These are phyloP conservation scores for Aplocera efformata DNA, from an alignment of 2,888 invertebrate species.

Conservation along the genomic window DNA sequence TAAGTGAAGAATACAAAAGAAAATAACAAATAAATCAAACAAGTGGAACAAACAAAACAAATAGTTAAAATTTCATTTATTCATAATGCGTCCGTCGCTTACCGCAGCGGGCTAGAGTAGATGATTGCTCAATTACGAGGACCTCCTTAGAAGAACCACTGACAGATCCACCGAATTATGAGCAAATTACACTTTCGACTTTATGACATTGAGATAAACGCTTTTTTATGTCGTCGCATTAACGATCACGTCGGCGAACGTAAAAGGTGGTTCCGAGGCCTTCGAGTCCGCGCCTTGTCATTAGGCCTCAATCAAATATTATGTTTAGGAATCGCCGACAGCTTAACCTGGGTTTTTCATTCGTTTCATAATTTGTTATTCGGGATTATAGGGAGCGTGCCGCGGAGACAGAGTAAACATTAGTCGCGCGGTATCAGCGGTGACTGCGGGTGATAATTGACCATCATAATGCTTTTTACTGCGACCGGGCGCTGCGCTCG, in stretches of 20 bases:
- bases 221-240: constrained; percentile 53
- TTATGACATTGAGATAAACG: constrained; percentile 57
- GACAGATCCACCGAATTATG: constrained; percentile 37
- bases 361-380: constrained; percentile 78
- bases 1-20: constrained; percentile 5
- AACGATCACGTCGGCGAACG: constrained; percentile 67
- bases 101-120: constrained; percentile 76
- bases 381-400: constrained; percentile 73
- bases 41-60: constrained; percentile 65
- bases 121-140: constrained; percentile 80
- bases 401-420: constrained; percentile 77
- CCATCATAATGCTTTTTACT: constrained; percentile 43
- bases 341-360: constrained; percentile 77
- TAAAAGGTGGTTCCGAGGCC: constrained; percentile 67
- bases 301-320: constrained; percentile 78
- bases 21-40: constrained; percentile 37
- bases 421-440: constrained; percentile 40
- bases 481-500: constrained; percentile 27
- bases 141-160: constrained; percentile 77
- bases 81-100: constrained; percentile 69
- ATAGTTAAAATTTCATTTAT: constrained; percentile 70
- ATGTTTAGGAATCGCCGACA: constrained; percentile 79
- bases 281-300: constrained; percentile 72
- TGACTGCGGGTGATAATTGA: constrained; percentile 54
- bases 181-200: constrained; percentile 54